A percentile compares a stretch with the other conserved stretches of the same genome.
phyloP scores from a whole-genome alignment of 1,140 invertebrate species.

The Muscidifurax raptorellus region DNA sequence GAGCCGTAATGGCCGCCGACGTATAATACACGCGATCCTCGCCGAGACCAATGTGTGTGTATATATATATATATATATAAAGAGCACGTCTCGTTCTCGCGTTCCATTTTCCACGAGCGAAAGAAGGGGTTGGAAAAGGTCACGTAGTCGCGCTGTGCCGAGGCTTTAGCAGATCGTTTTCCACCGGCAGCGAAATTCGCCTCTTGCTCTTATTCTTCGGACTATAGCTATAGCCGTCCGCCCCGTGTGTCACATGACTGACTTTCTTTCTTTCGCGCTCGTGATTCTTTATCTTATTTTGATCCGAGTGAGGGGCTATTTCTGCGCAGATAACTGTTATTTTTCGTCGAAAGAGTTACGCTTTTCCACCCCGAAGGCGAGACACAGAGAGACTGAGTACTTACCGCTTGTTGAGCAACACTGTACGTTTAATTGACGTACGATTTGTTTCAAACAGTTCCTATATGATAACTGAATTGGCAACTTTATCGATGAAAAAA shows the following conservation, averaged over 20 bases:
- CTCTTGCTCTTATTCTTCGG: background rate
- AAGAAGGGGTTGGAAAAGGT: background rate
- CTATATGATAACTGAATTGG: too few relatives aligned
- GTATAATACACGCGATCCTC: conserved; percentile 7
- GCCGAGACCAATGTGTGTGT: background rate
- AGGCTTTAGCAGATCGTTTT: background rate
- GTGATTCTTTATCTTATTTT: background rate
- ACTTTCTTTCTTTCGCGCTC: background rate
- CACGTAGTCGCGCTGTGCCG: background rate
- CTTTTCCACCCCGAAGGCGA: too few relatives aligned
- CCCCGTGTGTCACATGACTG: background rate
- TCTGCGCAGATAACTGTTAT: background rate
- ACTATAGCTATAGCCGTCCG: background rate
- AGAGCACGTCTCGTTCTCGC: background rate
- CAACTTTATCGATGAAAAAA: too few relatives aligned
- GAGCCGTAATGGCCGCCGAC: conserved; percentile 24
- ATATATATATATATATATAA: background rate
- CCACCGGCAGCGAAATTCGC: background rate
- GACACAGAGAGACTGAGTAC: too few relatives aligned
- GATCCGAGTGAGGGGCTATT: background rate
- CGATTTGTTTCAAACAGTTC: too few relatives aligned
- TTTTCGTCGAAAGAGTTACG: background rate
- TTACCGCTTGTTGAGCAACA: too few relatives aligned
- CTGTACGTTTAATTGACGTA: too few relatives aligned
- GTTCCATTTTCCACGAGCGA: background rate